Percentiles rank a stretch among this genome's conserved stretches.
Conservation (phyloP, 2,113 vertebrate species). For the Diadophis punctatus region DNA sequence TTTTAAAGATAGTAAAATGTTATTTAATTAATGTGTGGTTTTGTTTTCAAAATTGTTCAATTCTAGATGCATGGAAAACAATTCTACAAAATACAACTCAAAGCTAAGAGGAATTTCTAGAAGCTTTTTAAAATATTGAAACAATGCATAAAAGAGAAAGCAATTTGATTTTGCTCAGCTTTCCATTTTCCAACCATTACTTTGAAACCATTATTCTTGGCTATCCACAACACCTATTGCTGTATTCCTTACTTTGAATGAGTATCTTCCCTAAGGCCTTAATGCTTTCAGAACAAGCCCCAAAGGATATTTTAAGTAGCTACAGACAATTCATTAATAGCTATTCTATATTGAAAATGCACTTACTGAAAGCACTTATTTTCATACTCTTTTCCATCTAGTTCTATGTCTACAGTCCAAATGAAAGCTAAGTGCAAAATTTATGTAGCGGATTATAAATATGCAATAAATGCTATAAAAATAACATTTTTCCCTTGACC, state of each 20-base stretch:
- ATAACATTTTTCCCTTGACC: too few relatives aligned
- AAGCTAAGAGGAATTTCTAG: neutral
- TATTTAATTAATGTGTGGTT: neutral
- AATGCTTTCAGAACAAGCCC: neutral
- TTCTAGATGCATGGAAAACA: neutral
- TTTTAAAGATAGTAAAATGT: neutral
- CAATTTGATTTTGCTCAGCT: neutral
- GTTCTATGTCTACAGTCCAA: too few relatives aligned
- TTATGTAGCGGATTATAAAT: too few relatives aligned
- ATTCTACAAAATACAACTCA: neutral
- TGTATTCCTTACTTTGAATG: neutral
- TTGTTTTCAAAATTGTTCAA: neutral
- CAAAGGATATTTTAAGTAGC: neutral
- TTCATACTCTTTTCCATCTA: too few relatives aligned
- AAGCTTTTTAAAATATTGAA: neutral
- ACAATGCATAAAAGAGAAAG: neutral
- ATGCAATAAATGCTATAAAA: too few relatives aligned
- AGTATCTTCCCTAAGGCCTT: neutral
- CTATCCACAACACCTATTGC: neutral
- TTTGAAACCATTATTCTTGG: neutral
- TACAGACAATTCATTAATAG: neutral
- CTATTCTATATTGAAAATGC: neutral
- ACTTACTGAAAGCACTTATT: neutral
- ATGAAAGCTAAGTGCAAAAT: too few relatives aligned
- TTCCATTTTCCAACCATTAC: neutral